Conservation (phyloP, 2,888 invertebrate species). For the Odontocolon sp. region DNA sequence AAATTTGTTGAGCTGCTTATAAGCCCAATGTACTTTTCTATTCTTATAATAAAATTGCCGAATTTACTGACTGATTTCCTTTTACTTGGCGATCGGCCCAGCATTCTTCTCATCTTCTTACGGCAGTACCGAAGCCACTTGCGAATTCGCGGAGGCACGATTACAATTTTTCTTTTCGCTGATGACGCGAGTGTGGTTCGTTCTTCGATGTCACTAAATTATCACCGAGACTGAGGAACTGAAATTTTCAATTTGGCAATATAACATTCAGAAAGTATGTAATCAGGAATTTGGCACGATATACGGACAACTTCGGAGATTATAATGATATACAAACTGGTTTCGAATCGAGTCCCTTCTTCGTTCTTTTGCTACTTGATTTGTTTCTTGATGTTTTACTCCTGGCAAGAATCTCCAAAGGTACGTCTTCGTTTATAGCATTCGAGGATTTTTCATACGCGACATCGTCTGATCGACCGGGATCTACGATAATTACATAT, state of each 20-base stretch:
- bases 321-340: slow-evolving; percentile 41
- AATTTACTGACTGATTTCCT: slow-evolving; percentile 30
- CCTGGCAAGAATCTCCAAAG: slow-evolving; percentile 58
- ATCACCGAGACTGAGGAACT: slow-evolving; percentile 40
- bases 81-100: slow-evolving; percentile 14
- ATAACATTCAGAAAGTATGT: not conserved
- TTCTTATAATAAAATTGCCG: slow-evolving; percentile 7
- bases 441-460: slow-evolving; percentile 41
- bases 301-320: slow-evolving; percentile 38
- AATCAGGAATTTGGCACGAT: slow-evolving; percentile 2
- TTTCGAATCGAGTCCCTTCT: slow-evolving; percentile 40
- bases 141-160: slow-evolving; percentile 32
- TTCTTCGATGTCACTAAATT: slow-evolving; percentile 17
- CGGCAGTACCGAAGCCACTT: slow-evolving; percentile 38
- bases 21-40: slow-evolving; percentile 22
- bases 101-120: slow-evolving; percentile 31
- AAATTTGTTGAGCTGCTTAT: slow-evolving; percentile 4
- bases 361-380: slow-evolving; percentile 25
- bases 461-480: not conserved
- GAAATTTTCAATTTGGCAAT: slow-evolving; percentile 23
- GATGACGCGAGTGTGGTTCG: not conserved
- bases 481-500: not conserved
- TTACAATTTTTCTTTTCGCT: slow-evolving; percentile 17
- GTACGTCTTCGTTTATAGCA: slow-evolving; percentile 16
- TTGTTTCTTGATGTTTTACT: slow-evolving; percentile 60